phyloP scores from a whole-genome alignment of 2,888 invertebrate genomes.

The Caenorhabditis becei region DNA sequence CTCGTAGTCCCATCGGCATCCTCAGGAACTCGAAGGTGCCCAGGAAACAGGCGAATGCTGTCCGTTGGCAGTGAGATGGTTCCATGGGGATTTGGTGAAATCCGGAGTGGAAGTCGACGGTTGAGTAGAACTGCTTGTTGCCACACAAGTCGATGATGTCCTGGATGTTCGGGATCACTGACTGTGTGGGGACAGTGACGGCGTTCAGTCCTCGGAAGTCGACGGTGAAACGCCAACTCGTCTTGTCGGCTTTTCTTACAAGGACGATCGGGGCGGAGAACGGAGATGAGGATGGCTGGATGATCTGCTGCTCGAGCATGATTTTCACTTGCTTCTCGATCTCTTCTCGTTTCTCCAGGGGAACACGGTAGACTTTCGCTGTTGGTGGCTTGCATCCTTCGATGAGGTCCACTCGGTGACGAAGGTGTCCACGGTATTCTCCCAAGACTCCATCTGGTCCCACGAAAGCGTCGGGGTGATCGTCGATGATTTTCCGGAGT shows the following conservation, averaged over 20 bases:
- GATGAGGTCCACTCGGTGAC: constrained; percentile 37
- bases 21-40: constrained; percentile 41
- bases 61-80: constrained; percentile 10
- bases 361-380: constrained; percentile 6
- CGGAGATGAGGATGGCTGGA: constrained; percentile 11
- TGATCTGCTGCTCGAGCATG: constrained; percentile 33
- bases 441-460: constrained; percentile 46
- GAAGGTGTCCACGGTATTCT: constrained; percentile 33
- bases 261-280: constrained; percentile 45
- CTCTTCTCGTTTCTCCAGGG: constrained; percentile 33
- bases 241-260: constrained; percentile 47
- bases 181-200: constrained; percentile 24
- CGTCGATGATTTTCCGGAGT: constrained; percentile 9
- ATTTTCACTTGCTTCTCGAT: constrained; percentile 26
- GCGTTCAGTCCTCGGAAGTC: constrained; percentile 55
- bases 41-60: constrained; percentile 40
- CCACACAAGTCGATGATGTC: constrained; percentile 43
- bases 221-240: constrained; percentile 36
- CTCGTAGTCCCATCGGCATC: constrained; percentile 55
- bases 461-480: constrained; percentile 36
- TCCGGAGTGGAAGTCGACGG: constrained; percentile 50
- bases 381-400: neutral
- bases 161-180: constrained; percentile 21
- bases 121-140: constrained; percentile 22
- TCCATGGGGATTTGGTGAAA: constrained; percentile 53